Base-by-base conservation (phyloP, 2,113 vertebrate genomes). In the Anguilla japonica region DNA sequence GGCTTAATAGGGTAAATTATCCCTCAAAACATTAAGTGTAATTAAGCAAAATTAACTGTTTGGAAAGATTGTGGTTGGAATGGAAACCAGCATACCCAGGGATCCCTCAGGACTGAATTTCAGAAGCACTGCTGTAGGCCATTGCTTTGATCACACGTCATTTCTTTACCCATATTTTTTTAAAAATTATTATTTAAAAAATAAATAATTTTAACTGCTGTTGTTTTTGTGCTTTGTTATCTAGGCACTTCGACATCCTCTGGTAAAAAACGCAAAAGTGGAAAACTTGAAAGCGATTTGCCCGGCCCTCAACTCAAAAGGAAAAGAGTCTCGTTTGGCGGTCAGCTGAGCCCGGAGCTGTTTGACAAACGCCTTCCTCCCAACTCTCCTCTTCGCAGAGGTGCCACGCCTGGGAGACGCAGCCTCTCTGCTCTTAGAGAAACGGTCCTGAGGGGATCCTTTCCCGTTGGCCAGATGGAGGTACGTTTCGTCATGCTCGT, bases 351-450 rank as follows among this genome's bases (percentile, higher is more conserved):
- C 82, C 97, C 97, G 8, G 97, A 98, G 88, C 90, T 98, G 20
- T 98, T 98, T 91, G 97, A 98, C 90, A 98, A 97, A 88, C 93
- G 93, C 7, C 89, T 98, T 53, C 97, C 97, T 84, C 96, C 97
- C 20, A 92, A 97, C 91, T 98, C 97, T 0, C 97, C 97, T 0
- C 88, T 98, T 14, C 94, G 95, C 1, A 96, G 83, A 88, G 97
- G 97, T 0, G 97, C 96, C 0, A 91, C 90, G 41, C 97, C 97
- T 0, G 89, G 95, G 0, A 91, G 93, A 2, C 83, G 87, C 57
- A 97, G 96, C 82, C 63, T 97, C 0, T 92, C 91, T 0, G 82
- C 88, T 0, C 57, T 81, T 0, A 93, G 86, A 81, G 75, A 89
- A 0, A 95, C 95, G 1, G 91, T 96, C 0, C 93, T 97, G 2